Conservation (phyloP, 2,113 vertebrate genomes). For the Centropus bengalensis region DNA sequence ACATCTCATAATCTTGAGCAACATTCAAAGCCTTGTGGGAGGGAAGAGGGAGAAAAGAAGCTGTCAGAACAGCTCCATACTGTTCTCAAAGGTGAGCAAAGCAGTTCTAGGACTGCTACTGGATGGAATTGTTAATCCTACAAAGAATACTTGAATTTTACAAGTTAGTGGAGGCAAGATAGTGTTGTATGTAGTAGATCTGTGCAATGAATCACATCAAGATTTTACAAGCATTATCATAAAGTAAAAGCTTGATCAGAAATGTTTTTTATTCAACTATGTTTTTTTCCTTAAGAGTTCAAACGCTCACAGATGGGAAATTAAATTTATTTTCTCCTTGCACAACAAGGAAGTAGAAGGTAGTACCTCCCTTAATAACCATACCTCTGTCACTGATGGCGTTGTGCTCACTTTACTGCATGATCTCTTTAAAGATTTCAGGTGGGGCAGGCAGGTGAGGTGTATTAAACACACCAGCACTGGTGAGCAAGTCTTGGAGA, state of each 20-base stretch:
- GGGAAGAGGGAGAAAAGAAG: neutral
- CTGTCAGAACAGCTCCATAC: neutral
- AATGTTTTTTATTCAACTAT: neutral
- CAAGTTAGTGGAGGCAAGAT: neutral
- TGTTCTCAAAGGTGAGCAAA: neutral
- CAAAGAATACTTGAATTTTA: neutral
- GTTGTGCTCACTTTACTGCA: neutral
- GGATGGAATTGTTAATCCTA: neutral
- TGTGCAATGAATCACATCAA: neutral
- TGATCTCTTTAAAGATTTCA: neutral
- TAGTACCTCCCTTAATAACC: neutral
- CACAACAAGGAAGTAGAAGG: neutral
- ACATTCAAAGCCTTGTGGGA: neutral
- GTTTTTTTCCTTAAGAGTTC: neutral
- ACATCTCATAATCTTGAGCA: constrained; percentile 27
- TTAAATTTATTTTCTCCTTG: neutral
- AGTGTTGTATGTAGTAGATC: neutral
- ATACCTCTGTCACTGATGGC: neutral
- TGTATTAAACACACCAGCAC: neutral
- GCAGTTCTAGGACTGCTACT: neutral
- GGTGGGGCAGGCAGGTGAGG: neutral
- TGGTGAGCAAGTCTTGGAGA: neutral
- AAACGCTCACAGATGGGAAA: neutral
- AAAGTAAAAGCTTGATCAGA: neutral
- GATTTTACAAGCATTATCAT: neutral